Evolutionary conservation across 2,113 vertebrate species (phyloP).

Genomic region (Prinia subflava): DNA sequence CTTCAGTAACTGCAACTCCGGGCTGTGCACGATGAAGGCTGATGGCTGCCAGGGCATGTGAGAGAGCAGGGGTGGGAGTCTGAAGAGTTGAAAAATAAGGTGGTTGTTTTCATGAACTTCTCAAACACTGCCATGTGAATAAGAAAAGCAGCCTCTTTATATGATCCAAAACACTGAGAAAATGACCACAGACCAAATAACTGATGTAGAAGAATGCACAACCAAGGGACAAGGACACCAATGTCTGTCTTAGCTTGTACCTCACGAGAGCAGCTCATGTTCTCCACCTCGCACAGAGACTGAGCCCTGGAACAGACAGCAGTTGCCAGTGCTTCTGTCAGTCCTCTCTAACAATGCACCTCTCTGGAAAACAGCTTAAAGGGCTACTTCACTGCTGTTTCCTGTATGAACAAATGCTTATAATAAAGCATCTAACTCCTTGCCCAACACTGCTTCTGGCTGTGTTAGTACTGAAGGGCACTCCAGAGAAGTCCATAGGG

Average conservation of each 20-base stretch:
- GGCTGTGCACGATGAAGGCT: not conserved
- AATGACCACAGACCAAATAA: not conserved
- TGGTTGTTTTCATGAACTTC: conserved; percentile 7
- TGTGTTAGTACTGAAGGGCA: fast-evolving
- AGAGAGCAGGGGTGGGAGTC: conserved; percentile 9
- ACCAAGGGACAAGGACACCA: not conserved
- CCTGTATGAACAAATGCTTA: not conserved
- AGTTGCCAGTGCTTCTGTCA: not conserved
- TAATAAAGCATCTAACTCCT: not conserved
- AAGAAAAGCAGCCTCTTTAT: conserved; percentile 23
- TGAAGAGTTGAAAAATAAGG: conserved; percentile 1
- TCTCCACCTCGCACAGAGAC: not conserved
- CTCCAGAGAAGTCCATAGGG: fast-evolving
- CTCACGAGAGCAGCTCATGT: not conserved
- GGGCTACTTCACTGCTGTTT: not conserved
- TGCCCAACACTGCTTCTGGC: not conserved
- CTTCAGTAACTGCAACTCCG: not conserved
- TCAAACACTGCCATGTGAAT: not conserved
- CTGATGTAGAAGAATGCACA: not conserved
- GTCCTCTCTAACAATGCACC: not conserved
- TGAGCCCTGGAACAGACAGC: not conserved
- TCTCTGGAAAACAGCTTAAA: not conserved
- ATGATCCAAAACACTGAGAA: not conserved
- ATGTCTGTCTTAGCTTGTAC: not conserved
- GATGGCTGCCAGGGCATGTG: conserved; percentile 1